Evolutionary conservation across 2,113 vertebrate genomes (phyloP), one percentile per base, ranked within the genome.

Genomic region (Sturnira hondurensis): DNA sequence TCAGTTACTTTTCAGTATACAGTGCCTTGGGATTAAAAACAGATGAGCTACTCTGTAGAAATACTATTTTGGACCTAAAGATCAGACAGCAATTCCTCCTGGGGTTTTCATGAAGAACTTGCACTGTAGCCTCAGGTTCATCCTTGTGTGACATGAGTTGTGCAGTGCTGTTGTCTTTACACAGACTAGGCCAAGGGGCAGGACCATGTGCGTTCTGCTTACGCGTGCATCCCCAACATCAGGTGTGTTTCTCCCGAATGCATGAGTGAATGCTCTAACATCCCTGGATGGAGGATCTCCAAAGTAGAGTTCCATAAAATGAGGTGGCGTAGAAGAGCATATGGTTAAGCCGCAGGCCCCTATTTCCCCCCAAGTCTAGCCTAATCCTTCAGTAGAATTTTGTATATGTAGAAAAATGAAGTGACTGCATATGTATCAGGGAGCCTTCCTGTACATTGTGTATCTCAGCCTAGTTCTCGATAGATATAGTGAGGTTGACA

Each of bases 371-470:
- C 31, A 50, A 22, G 6, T 41, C 41, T 63, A 56, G 36, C 11
- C 82, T 63, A 54, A 43, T 89, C 58, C 43, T 83, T 89, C 52
- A 61, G 31, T 41, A 89, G 84, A 70, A 50, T 71, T 96, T 89
- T 83, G 22, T 7, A 7, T 31, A 17, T 20, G 22, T 33, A 88
- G 78, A 78, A 16, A 80, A 84, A n/a, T 56, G 76, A 96, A 82
- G 43, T 81, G 74, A 14, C 28, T 19, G 16, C 54, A 14, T 50
- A 10, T 52, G 22, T 52, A 0, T 82, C 47, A 11, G 54, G 63
- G 26, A n/a, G 71, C 47, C 5, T 87, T 13, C 3, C 1, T 19
- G 0, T 20, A 22, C 19, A 4, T 13, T 26, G 19, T 38, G 41
- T 38, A 3, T 81, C 58, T 94, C 54, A 67, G 33, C 58, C 12